These are phyloP conservation scores for Temnothorax curvispinosus DNA, from an alignment of 1,140 invertebrate species.

Conservation along the genomic window DNA sequence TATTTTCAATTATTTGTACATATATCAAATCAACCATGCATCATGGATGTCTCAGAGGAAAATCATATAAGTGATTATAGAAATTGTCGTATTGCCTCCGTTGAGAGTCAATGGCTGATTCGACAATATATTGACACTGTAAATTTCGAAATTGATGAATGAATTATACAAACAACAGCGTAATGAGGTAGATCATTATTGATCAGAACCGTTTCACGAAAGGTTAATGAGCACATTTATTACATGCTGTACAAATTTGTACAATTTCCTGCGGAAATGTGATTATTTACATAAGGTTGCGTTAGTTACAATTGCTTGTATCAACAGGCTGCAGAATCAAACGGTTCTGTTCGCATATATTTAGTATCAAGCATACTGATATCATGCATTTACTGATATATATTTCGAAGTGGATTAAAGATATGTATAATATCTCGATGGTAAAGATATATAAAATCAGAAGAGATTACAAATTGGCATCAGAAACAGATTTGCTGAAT, in stretches of 20 bases:
- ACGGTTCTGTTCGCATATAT: slow-evolving; percentile 62
- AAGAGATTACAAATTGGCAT: slow-evolving; percentile 50
- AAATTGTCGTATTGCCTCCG: slow-evolving; percentile 52
- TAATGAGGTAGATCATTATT: slow-evolving; percentile 65
- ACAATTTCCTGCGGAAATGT: slow-evolving; percentile 62
- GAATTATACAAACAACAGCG: slow-evolving; percentile 66
- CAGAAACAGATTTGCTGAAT: slow-evolving; percentile 13
- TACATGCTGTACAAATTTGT: slow-evolving; percentile 71
- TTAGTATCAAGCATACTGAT: slow-evolving; percentile 77
- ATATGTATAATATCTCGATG: slow-evolving; percentile 35
- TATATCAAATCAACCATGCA: slow-evolving; percentile 74
- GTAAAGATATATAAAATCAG: slow-evolving; percentile 64
- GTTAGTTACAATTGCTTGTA: slow-evolving; percentile 12
- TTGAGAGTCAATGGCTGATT: slow-evolving; percentile 56
- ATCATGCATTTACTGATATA: slow-evolving; percentile 81
- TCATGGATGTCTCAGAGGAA: slow-evolving; percentile 68
- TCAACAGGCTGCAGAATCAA: slow-evolving; percentile 11
- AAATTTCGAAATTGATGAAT: slow-evolving; percentile 66
- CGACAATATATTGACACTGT: slow-evolving; percentile 54
- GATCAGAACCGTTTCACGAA: slow-evolving; percentile 70
- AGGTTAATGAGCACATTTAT: slow-evolving; percentile 68
- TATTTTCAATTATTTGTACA: slow-evolving; percentile 65
- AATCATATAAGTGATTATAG: slow-evolving; percentile 58
- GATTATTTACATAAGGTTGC: slow-evolving; percentile 29
- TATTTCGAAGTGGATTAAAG: slow-evolving; percentile 68